Evolutionary conservation across 2,888 invertebrate species (phyloP).

Genomic region (Pollenia amentaria): DNA sequence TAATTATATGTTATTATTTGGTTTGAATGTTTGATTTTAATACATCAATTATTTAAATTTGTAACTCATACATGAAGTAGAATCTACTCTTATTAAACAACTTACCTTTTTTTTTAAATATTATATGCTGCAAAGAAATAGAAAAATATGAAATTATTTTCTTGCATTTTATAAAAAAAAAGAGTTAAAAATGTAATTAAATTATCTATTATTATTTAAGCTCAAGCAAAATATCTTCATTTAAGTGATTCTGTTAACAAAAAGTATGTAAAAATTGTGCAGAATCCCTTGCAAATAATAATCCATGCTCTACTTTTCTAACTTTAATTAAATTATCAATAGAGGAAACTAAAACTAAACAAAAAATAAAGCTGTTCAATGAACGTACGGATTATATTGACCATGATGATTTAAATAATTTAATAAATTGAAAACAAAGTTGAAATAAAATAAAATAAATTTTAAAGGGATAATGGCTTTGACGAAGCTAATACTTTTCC

Average conservation of each 20-base stretch:
- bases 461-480: slow-evolving; percentile 6
- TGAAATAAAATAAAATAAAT: slow-evolving; percentile 1
- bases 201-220: too few relatives aligned
- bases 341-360: not conserved
- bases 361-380: too few relatives aligned
- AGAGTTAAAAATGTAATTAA: too few relatives aligned
- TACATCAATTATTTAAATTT: not conserved
- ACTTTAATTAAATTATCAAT: slow-evolving; percentile 3
- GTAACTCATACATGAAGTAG: not conserved
- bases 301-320: not conserved
- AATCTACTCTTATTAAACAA: too few relatives aligned
- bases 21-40: not conserved
- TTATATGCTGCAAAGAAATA: too few relatives aligned
- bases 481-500: not conserved
- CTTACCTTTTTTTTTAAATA: too few relatives aligned
- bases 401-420: slow-evolving; percentile 22
- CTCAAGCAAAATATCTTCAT: too few relatives aligned
- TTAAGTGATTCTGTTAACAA: too few relatives aligned
- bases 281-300: too few relatives aligned
- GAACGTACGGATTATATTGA: slow-evolving; percentile 12
- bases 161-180: too few relatives aligned
- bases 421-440: not conserved
- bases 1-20: not conserved
- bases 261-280: too few relatives aligned
- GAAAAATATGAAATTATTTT: too few relatives aligned